These are phyloP conservation scores for Scatophagus argus DNA, from an alignment of 2,113 vertebrate genomes.

Conservation along the genomic window DNA sequence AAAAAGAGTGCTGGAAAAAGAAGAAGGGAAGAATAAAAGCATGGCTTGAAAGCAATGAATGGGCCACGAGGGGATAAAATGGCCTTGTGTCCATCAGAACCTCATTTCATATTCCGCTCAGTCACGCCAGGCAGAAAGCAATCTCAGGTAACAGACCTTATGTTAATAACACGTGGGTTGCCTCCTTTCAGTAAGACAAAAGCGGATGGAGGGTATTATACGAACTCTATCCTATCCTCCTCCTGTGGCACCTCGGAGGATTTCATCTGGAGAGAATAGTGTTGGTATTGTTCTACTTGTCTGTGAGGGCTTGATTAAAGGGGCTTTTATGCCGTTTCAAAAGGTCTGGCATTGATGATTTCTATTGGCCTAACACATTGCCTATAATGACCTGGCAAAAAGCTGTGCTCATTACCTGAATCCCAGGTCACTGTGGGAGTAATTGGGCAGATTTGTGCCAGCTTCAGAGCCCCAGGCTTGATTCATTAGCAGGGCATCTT, in stretches of 20 bases:
- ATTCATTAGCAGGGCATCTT: constrained; percentile 32
- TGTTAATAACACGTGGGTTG: constrained; percentile 76
- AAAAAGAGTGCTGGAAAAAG: constrained; percentile 51
- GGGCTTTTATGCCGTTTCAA: constrained; percentile 49
- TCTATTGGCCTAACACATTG: constrained; percentile 40
- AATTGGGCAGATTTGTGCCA: constrained; percentile 41
- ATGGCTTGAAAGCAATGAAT: constrained; percentile 75
- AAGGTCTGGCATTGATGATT: constrained; percentile 42
- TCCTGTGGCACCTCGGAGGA: constrained; percentile 36
- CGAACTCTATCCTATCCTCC: constrained; percentile 27
- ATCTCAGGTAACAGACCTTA: constrained; percentile 83
- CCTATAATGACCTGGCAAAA: constrained; percentile 35
- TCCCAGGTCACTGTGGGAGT: constrained; percentile 47
- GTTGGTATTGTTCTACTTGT: constrained; percentile 52
- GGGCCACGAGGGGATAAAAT: constrained; percentile 69
- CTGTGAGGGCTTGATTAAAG: constrained; percentile 71
- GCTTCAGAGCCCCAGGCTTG: constrained; percentile 35
- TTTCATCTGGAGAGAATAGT: constrained; percentile 39
- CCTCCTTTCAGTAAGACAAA: constrained; percentile 74
- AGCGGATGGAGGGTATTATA: constrained; percentile 49
- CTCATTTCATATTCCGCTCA: constrained; percentile 80
- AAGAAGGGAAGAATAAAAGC: constrained; percentile 66
- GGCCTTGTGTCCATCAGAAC: constrained; percentile 66
- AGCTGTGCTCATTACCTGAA: constrained; percentile 59
- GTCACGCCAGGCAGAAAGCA: constrained; percentile 80